Percentiles rank a stretch among this genome's conserved stretches.
These are phyloP conservation scores for Cephus runcator DNA, from an alignment of 2,888 invertebrate genomes.

Conservation along the genomic window DNA sequence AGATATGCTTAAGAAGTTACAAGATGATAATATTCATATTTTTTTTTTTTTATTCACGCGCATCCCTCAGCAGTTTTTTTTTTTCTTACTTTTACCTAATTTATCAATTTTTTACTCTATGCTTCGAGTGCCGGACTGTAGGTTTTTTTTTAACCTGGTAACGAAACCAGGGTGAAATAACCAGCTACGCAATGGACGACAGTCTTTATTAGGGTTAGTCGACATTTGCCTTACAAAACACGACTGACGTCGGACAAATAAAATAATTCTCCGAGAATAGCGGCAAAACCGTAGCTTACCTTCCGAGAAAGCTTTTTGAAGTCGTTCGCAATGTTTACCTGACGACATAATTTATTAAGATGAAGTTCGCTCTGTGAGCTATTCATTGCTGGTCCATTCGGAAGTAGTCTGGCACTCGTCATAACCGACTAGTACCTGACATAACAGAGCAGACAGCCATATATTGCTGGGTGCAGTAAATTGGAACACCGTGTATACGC, in stretches of 20 bases:
- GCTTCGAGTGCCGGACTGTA: not conserved
- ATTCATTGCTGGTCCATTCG: slow-evolving; percentile 35
- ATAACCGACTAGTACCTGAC: slow-evolving; percentile 43
- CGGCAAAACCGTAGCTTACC: slow-evolving; percentile 33
- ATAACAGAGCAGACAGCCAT: slow-evolving; percentile 27
- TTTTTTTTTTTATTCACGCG: not conserved
- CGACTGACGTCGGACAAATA: slow-evolving; percentile 38
- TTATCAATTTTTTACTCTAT: not conserved
- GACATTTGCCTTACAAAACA: slow-evolving; percentile 2
- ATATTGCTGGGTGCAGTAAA: not conserved
- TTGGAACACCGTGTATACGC: not conserved
- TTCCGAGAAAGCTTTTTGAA: slow-evolving; percentile 61
- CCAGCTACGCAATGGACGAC: not conserved
- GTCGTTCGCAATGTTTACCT: slow-evolving; percentile 51
- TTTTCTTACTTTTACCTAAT: too few relatives aligned
- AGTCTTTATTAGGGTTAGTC: not conserved
- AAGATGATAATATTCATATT: not conserved
- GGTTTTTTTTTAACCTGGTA: not conserved
- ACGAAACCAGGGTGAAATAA: not conserved
- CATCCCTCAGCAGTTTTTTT: not conserved
- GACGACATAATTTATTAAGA: slow-evolving; percentile 59
- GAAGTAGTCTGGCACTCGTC: slow-evolving; percentile 52
- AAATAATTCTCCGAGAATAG: slow-evolving; percentile 54
- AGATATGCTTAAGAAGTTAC: slow-evolving; percentile 36
- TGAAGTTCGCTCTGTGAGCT: slow-evolving; percentile 29